Base-by-base conservation (phyloP, 2,797 vertebrate species). In the Rhynchotus rufescens region DNA sequence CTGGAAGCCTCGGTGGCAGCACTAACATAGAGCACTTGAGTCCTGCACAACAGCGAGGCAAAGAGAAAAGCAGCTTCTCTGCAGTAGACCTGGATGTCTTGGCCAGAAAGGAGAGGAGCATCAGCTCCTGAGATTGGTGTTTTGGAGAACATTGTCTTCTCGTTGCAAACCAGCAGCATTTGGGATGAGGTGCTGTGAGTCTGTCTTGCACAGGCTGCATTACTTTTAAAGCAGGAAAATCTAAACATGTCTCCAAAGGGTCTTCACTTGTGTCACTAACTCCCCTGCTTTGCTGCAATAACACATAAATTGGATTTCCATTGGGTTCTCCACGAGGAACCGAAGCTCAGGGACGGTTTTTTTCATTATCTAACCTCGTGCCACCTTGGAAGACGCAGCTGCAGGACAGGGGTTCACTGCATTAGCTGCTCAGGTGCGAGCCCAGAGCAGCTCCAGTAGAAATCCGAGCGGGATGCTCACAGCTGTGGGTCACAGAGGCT, bases 21-120 rank as follows among this genome's bases (percentile, higher is more conserved):
- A 22, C 4, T 13, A 2, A 0, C 9, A 69, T 36, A 10, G 1
- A 23, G 13, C 2, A 5, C 36, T 47, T 47, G 26, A 9, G 23
- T 80, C 28, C 49, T 0, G 0, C 1, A 2, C 9, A 71, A n/a
- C 5, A 2, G 1, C 1, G 28, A 44, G 52, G 32, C 30, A 26
- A 83, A 79, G 22, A 2, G 61, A 76, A 42, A 78, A 40, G 4
- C 13, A 9, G 3, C 11, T 59, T 80, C 15, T 81, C 68, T 52
- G 30, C 16, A 38, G 59, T 36, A 40, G 62, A 69, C 30, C 4
- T 15, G 16, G 6, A 6, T 15, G 7, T 64, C 44, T 42, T 82
- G 47, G 9, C 5, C 38, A 57, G 62, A 52, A 89, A 38, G 15
- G 62, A 87, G 26, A 49, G 15, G 25, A 73, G 16, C 20, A 42